These are phyloP conservation scores for Thereva nobilitata DNA, from an alignment of 2,888 invertebrate species.

Conservation along the genomic window DNA sequence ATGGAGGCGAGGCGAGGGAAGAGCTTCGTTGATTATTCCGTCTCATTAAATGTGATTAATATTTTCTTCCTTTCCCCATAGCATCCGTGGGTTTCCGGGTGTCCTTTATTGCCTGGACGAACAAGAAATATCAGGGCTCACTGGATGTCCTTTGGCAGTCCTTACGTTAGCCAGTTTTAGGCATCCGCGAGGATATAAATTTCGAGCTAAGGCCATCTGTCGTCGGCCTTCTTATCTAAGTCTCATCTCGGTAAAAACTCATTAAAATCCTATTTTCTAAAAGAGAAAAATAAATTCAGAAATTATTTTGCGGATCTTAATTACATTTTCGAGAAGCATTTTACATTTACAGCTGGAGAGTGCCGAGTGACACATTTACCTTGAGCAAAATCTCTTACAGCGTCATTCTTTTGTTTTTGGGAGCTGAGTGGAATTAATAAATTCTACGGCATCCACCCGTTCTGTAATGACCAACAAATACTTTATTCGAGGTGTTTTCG, in stretches of 20 bases:
- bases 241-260: constrained; percentile 22
- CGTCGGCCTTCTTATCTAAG: constrained; percentile 2
- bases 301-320: constrained; percentile 21
- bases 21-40: constrained; percentile 33
- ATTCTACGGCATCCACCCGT: too few relatives aligned
- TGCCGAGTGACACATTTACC: too few relatives aligned
- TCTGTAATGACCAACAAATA: too few relatives aligned
- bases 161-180: too few relatives aligned
- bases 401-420: too few relatives aligned
- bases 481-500: too few relatives aligned
- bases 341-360: too few relatives aligned
- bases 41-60: constrained; percentile 39
- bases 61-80: constrained; percentile 13
- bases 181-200: constrained; percentile 11
- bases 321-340: constrained; percentile 11
- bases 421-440: too few relatives aligned
- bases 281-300: constrained; percentile 1
- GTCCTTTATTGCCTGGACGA: not conserved
- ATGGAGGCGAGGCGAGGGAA: constrained; percentile 2
- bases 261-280: constrained; percentile 19
- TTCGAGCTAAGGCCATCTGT: constrained; percentile 9
- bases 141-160: not conserved
- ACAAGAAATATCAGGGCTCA: not conserved
- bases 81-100: not conserved
- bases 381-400: too few relatives aligned